These are phyloP conservation scores for Carapus acus DNA, from an alignment of 2,797 vertebrate species.

Conservation along the genomic window DNA sequence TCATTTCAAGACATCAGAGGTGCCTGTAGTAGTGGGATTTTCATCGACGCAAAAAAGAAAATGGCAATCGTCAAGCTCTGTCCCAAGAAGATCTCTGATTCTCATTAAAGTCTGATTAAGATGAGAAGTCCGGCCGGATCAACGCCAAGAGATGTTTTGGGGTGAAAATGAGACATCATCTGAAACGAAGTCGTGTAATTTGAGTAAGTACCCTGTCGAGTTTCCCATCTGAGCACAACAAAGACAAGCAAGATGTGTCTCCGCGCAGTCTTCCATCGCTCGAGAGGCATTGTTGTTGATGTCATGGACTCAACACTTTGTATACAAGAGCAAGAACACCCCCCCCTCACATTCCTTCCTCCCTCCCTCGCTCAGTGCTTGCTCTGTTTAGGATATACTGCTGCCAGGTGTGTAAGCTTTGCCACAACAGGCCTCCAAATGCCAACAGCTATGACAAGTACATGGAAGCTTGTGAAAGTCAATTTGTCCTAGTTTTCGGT, in stretches of 20 bases:
- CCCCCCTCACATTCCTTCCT: no score
- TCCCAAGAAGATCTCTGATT: no score
- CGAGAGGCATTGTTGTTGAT: not conserved
- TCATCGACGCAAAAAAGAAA: no score
- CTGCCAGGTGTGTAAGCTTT: slow-evolving; percentile 11
- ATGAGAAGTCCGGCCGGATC: no score
- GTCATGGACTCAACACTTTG: no score
- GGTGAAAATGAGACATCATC: not conserved
- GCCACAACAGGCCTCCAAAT: slow-evolving; percentile 3
- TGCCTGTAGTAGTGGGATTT: no score
- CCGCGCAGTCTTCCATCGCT: not conserved
- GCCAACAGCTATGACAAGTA: slow-evolving; percentile 16
- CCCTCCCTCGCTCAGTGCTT: not conserved
- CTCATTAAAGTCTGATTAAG: no score
- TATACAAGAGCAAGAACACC: no score
- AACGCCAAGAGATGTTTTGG: not conserved
- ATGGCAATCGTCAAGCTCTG: no score
- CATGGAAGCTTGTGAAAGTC: slow-evolving; percentile 21
- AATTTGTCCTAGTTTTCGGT: slow-evolving; percentile 20
- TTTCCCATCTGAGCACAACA: not conserved
- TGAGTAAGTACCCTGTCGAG: not conserved
- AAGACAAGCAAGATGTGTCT: no score
- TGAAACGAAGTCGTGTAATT: not conserved
- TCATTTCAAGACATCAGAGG: no score
- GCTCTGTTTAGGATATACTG: not conserved